Evolutionary conservation across 1,140 invertebrate species (phyloP).

Genomic region (Condylostylus longicornis): DNA sequence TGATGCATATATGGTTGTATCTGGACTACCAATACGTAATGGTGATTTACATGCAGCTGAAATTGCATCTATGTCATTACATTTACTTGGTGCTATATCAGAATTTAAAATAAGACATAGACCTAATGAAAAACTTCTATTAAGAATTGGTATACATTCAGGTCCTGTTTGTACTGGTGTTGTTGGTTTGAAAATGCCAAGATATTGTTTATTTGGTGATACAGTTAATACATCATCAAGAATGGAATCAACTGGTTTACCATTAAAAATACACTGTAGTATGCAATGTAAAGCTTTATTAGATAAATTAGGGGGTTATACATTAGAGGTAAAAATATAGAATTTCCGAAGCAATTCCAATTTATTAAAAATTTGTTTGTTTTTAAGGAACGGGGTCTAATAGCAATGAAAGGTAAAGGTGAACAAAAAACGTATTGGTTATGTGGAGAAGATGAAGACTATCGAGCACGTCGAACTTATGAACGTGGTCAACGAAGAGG

Average conservation of each 20-base stretch:
- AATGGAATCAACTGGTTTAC: conserved; percentile 85
- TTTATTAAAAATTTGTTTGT: neutral
- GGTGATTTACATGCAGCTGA: conserved; percentile 74
- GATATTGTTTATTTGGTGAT: conserved; percentile 89
- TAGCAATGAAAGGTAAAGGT: conserved; percentile 76
- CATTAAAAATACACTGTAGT: conserved; percentile 76
- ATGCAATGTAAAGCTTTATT: conserved; percentile 54
- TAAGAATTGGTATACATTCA: conserved; percentile 85
- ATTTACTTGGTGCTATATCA: conserved; percentile 64
- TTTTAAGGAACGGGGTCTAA: conserved; percentile 57
- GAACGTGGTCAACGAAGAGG: conserved; percentile 36
- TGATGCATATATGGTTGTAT: conserved; percentile 82
- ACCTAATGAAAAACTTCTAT: conserved; percentile 64
- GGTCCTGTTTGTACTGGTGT: conserved; percentile 56
- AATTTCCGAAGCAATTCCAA: neutral
- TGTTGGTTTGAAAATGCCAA: conserved; percentile 88
- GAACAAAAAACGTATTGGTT: conserved; percentile 78
- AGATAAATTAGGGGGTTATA: conserved; percentile 63
- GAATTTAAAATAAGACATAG: conserved; percentile 77
- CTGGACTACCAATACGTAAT: conserved; percentile 67
- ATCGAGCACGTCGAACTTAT: conserved; percentile 36
- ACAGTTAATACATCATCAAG: conserved; percentile 86
- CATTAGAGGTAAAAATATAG: conserved; percentile 18
- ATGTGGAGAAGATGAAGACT: conserved; percentile 50
- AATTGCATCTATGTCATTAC: conserved; percentile 84